Conservation (phyloP, 2,797 vertebrate species). For the Gymnocypris eckloni region DNA sequence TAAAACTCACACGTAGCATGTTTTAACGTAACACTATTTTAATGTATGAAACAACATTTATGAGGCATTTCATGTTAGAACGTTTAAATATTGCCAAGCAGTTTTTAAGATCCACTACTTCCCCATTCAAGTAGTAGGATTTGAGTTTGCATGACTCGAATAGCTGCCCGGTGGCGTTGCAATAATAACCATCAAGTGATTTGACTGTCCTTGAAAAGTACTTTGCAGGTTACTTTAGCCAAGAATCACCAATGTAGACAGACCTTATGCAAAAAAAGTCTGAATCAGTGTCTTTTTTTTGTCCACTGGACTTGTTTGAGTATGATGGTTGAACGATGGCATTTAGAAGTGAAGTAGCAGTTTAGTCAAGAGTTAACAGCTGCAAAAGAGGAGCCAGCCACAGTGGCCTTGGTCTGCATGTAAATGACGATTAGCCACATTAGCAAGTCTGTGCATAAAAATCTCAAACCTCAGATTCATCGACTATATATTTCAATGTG, state of each 20-base stretch:
- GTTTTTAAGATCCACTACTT: neutral
- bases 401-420: neutral
- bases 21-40: neutral
- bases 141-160: neutral
- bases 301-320: neutral
- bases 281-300: neutral
- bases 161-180: neutral
- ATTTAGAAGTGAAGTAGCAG: neutral
- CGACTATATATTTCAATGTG: conserved; percentile 57
- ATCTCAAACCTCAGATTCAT: conserved; percentile 68
- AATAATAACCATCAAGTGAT: neutral
- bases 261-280: neutral
- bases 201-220: neutral
- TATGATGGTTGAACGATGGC: neutral
- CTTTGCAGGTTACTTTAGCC: no score
- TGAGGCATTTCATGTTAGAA: neutral
- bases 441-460: neutral
- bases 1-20: neutral
- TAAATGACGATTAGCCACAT: neutral
- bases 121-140: neutral
- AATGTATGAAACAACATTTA: neutral
- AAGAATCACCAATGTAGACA: no score
- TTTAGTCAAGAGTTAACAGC: conserved; percentile 27
- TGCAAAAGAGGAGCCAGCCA: neutral
- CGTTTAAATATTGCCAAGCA: neutral